Base-by-base conservation (phyloP, 2,113 vertebrate genomes). In the Sceloporus undulatus region DNA sequence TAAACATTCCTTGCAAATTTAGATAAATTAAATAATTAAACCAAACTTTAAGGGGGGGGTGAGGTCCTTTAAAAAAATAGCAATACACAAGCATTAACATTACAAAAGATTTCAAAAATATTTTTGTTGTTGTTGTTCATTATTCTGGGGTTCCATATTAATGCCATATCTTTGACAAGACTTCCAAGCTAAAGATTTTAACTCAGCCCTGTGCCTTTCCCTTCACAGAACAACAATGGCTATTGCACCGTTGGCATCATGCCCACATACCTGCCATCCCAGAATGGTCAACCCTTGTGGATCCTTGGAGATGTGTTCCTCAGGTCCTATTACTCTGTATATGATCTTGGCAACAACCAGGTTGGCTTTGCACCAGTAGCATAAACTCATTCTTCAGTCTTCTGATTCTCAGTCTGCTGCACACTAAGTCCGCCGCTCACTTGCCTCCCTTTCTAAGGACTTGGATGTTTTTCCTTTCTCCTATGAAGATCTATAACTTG, bases 311-410 rank as follows among this genome's bases (percentile, higher is more conserved):
- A 86, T 29, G 77, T 93, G 65, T 92, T 87, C 89, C 88, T 93
- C 56, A 68, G 94, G 85, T 79, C 88, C 65, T 95, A 94, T 84
- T 94, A 95, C 66, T 93, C 94, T 1, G 85, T 95, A 76, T 95
- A 93, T 1, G 93, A 95, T 68, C n/a, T 92, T 81, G 92, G 91
- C 66, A 94, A 94, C 79, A 93, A 92, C 78, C 89, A 52, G 38
- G 59, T 95, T 68, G 94, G 91, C 59, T 95, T 95, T 34, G 94
- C 94, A 25, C 10, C 79, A 34, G 91, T 85, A 40, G 94, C 66
- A 29, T 94, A 78, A 91, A n/a, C 1, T 10, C 68, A 25, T 42
- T 75, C 62, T 27, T 14, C 42, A 19, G 10, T n/a, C 42, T 29
- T 52, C 18, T 40, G 34, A 3, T 19, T 27, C 25, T 48, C 2